Percentiles rank a stretch among this genome's conserved stretches.
These are phyloP conservation scores for Sarcoramphus papa DNA, from an alignment of 2,797 vertebrate genomes.

Conservation along the genomic window DNA sequence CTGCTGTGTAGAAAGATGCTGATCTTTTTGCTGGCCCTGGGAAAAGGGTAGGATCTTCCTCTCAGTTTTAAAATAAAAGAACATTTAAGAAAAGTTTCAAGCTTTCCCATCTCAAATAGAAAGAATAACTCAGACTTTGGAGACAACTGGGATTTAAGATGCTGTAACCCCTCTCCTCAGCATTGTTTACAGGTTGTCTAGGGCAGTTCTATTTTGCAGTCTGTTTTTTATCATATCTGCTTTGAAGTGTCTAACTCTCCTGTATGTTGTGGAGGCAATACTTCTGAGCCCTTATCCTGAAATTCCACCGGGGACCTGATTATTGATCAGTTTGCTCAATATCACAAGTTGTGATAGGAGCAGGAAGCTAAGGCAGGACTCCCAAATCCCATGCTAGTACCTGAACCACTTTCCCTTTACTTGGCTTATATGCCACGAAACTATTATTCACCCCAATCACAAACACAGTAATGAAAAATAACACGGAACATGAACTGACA, in stretches of 20 bases:
- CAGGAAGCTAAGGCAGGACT: background rate
- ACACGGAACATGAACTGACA: fast-evolving
- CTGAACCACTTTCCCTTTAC: background rate
- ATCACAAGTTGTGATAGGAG: background rate
- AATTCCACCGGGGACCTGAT: background rate
- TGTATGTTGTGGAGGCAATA: background rate
- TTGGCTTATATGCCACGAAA: background rate
- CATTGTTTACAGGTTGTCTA: background rate
- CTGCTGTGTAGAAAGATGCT: background rate
- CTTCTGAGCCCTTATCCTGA: background rate
- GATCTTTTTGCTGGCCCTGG: background rate
- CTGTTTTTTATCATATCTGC: background rate
- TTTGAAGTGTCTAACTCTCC: background rate
- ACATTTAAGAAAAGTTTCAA: background rate
- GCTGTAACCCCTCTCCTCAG: background rate
- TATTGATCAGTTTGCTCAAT: background rate
- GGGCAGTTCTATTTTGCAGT: background rate
- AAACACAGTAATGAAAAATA: background rate
- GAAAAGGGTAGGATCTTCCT: background rate
- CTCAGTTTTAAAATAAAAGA: background rate
- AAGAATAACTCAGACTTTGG: background rate
- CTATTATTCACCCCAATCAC: background rate
- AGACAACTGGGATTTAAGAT: background rate
- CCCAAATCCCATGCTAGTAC: background rate
- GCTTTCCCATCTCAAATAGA: fast-evolving